phyloP scores from a whole-genome alignment of 1,140 invertebrate species.

The Caenorhabditis inopinata region DNA sequence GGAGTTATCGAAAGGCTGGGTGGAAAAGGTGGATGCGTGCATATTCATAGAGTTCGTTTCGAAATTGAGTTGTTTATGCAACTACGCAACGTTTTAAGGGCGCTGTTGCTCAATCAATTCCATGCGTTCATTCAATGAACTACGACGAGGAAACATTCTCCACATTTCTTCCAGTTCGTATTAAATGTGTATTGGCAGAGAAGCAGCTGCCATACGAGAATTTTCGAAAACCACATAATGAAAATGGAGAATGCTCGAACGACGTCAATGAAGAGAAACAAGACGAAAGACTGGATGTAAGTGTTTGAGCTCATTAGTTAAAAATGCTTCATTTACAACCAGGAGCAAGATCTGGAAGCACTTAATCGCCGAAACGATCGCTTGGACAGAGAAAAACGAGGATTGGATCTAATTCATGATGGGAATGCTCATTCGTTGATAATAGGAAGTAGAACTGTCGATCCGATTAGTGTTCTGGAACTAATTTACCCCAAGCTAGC shows the following conservation, averaged over 20 bases:
- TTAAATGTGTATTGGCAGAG: neutral
- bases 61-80: too few species aligned
- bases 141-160: neutral
- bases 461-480: slow-evolving; percentile 8
- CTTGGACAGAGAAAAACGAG: neutral
- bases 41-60: slow-evolving; percentile 12
- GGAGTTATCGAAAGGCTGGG: slow-evolving; percentile 28
- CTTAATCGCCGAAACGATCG: neutral
- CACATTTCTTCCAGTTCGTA: slow-evolving; percentile 24
- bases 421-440: neutral
- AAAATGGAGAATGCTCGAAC: neutral
- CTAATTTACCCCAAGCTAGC: slow-evolving; percentile 2
- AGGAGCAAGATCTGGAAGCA: slow-evolving; percentile 1
- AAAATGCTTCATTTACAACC: neutral
- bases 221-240: neutral
- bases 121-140: slow-evolving; percentile 39
- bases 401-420: neutral
- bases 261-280: neutral
- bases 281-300: neutral
- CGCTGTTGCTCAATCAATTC: slow-evolving; percentile 29
- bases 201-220: slow-evolving; percentile 6
- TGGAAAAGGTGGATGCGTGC: slow-evolving; percentile 32
- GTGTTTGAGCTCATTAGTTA: too few species aligned
- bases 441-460: slow-evolving; percentile 5
- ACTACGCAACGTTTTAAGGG: neutral